Evolutionary conservation across 2,888 invertebrate species (phyloP), one percentile per base, ranked within the genome.

Genomic region (Coremacera marginata): DNA sequence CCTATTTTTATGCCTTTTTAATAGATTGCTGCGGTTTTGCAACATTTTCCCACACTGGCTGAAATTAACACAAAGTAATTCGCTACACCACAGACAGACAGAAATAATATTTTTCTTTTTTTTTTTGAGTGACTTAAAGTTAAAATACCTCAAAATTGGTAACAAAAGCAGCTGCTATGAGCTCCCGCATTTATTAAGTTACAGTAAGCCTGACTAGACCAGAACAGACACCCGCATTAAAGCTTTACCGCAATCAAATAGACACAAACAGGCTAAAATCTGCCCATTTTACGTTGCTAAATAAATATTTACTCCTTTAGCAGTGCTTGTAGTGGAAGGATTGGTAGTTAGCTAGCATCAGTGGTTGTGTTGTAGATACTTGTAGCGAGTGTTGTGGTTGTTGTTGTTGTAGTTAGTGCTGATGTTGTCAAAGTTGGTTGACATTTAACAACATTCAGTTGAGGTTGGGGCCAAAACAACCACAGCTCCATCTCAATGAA

Each of bases 111-210:
- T 14, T 60, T 14, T 19, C 22, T 19, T 57, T n/a, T 57, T 2
- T 55, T 55, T 55, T n/a, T 55, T 19, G 1, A 22, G 19, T 19
- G 19, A 5, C 14, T 55, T 22, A 25, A 44, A 44, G 44, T 44
- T 44, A 44, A 1, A 11, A 44, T 44, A 14, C 11, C 44, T 31
- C 34, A n/a, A 37, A 34, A 65, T 31, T 9, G 16, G 37, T 31
- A 65, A 65, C 65, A 65, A 65, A 37, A 65, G 65, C 70, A 68
- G 72, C 78, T 72, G 76, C 65, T 62, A 70, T 16, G 37, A 60
- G 86, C 85, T 86, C 85, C 85, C 85, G 85, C 85, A 85, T 85
- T 85, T 86, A 86, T 86, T 86, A 85, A 85, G 84, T 57, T 49
- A 52, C 63, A 51, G 49, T 2, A 7, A 19, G 19, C 19, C 55